These are phyloP conservation scores for Carassius auratus DNA, from an alignment of 2,113 vertebrate species.

Conservation along the genomic window DNA sequence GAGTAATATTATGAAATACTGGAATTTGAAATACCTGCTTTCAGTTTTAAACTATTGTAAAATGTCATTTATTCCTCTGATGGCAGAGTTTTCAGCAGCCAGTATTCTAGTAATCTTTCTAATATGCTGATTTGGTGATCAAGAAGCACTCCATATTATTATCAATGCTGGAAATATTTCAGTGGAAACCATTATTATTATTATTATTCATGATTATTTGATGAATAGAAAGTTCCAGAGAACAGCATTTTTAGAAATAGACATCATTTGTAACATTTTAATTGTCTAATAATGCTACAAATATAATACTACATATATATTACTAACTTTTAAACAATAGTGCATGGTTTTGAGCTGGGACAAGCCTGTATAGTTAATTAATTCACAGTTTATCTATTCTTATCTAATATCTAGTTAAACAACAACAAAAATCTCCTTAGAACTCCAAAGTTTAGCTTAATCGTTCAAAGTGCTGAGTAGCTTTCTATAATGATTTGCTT, in stretches of 20 bases:
- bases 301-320: no score
- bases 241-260: neutral
- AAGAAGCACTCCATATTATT: neutral
- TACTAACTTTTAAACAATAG: no score
- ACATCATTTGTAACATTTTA: neutral
- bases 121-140: neutral
- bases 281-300: neutral
- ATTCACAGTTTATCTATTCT: neutral
- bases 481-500: neutral
- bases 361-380: neutral
- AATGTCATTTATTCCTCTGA: neutral
- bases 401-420: neutral
- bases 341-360: neutral
- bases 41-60: no score
- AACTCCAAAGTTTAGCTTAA: neutral
- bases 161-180: neutral
- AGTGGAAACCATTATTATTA: neutral
- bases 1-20: neutral
- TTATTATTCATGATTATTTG: neutral
- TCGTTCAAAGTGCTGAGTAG: neutral
- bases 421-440: neutral
- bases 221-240: neutral
- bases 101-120: neutral
- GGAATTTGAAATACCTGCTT: neutral
- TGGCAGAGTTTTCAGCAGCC: neutral